Evolutionary conservation across 2,113 vertebrate species (phyloP), one percentile per base, ranked within the genome.

Genomic region (Actinemys pallida): DNA sequence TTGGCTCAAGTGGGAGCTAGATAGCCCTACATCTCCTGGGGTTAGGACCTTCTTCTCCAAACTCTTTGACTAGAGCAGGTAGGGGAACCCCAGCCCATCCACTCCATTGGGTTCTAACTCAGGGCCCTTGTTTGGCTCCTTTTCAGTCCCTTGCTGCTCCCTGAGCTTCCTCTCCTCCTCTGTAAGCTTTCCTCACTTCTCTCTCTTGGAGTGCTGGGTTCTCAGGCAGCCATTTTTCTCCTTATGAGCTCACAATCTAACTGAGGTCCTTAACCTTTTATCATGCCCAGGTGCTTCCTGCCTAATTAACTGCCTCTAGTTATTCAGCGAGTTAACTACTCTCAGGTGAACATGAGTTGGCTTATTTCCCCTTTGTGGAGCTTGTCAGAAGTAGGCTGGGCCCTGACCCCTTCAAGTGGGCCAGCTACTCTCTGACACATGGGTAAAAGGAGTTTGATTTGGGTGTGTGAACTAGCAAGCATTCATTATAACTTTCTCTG

Each of bases 371-470:
- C 62, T 35, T n/a, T 69, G 62, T 20, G 62, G 62, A 16, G 8
- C 35, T 35, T 69, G 62, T 69, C 16, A n/a, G 31, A 69, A 69
- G 62, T 19, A n/a, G 16, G 35, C 35, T 69, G 35, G 35, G 65
- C 7, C 65, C 35, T 69, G 65, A 69, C 7, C 17, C 35, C 35
- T 39, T 39, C 17, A 69, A 69, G 17, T 39, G 35, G 35, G 17
- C 35, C 35, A 69, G 17, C 8, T 69, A 69, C 35, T 4, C 65
- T 69, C 65, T 69, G 65, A 20, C 8, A 35, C 0, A 0, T 54
- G 29, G 84, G n/a, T 1, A 83, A 76, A 82, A 6, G 1, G 10
- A 45, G 2, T 20, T 27, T 82, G 6, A 82, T 80, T 84, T 84
- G 84, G 25, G 5, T 62, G 1, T 93, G 45, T 0, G 0, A 9